Evolutionary conservation across 2,888 invertebrate species (phyloP).

Genomic region (Eubasilissa splendida): DNA sequence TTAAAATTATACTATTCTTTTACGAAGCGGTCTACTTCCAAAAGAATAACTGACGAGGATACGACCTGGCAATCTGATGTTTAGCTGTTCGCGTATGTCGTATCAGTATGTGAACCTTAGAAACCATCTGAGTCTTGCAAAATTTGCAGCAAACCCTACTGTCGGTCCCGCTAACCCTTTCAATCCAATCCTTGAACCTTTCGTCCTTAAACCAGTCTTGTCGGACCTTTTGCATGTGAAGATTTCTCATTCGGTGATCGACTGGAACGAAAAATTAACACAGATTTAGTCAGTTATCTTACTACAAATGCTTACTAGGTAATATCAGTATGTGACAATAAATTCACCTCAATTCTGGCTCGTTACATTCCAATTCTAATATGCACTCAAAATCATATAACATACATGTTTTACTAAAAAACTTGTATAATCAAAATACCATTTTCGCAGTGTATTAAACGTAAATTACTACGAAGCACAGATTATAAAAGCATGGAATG

Average conservation of each 20-base stretch:
- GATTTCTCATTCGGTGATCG: not conserved
- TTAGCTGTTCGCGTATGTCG: slow-evolving; percentile 41
- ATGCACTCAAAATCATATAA: no score
- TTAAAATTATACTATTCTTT: no score
- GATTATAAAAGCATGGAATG: no score
- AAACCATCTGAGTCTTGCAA: slow-evolving; percentile 40
- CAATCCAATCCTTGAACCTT: slow-evolving; percentile 45
- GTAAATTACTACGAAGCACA: no score
- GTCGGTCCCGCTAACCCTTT: slow-evolving; percentile 38
- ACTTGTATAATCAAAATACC: no score
- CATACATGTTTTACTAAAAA: no score
- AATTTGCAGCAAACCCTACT: slow-evolving; percentile 34
- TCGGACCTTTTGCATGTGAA: slow-evolving; percentile 29
- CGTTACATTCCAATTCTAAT: no score
- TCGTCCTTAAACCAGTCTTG: slow-evolving; percentile 42
- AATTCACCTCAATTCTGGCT: no score
- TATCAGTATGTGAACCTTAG: slow-evolving; percentile 44
- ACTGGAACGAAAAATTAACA: not conserved
- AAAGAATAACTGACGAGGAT: slow-evolving; percentile 31
- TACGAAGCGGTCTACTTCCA: not conserved
- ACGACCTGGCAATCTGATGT: slow-evolving; percentile 36
- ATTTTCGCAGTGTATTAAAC: no score
- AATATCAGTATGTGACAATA: no score
- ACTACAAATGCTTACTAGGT: no score
- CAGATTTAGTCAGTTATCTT: slow-evolving; percentile 6